Percentiles rank a stretch among this genome's conserved stretches.
Evolutionary conservation across 2,113 vertebrate species (phyloP).

Genomic region (Stomatorhinus ivindoensis): DNA sequence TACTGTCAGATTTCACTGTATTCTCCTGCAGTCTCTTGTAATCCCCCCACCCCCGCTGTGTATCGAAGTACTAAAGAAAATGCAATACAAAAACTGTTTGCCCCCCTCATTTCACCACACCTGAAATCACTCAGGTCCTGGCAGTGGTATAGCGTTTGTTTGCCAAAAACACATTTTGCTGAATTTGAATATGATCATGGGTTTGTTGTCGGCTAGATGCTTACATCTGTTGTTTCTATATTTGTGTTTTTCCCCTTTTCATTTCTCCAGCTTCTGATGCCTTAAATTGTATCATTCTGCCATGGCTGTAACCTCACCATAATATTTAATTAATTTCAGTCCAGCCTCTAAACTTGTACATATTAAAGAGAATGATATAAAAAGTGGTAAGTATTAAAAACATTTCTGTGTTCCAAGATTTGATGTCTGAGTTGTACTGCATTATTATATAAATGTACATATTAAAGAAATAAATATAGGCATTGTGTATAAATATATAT

Average conservation of each 20-base stretch:
- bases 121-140: neutral
- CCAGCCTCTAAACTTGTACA: neutral
- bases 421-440: neutral
- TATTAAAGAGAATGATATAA: neutral
- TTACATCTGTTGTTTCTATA: neutral
- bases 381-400: constrained; percentile 6
- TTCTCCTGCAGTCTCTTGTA: constrained; percentile 62
- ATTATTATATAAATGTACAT: neutral
- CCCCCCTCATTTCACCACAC: constrained; percentile 29
- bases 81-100: constrained; percentile 45
- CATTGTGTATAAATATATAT: neutral
- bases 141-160: neutral
- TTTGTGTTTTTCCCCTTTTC: neutral
- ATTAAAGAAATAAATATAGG: neutral
- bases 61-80: constrained; percentile 72
- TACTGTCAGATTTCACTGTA: constrained; percentile 64
- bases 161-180: neutral
- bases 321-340: neutral
- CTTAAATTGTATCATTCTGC: neutral
- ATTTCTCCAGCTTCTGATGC: neutral
- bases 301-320: neutral
- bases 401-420: neutral
- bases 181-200: neutral
- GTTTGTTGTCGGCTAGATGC: neutral
- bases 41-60: constrained; percentile 41